phyloP scores from a whole-genome alignment of 2,888 invertebrate genomes.

The Drosophila sordidapex region DNA sequence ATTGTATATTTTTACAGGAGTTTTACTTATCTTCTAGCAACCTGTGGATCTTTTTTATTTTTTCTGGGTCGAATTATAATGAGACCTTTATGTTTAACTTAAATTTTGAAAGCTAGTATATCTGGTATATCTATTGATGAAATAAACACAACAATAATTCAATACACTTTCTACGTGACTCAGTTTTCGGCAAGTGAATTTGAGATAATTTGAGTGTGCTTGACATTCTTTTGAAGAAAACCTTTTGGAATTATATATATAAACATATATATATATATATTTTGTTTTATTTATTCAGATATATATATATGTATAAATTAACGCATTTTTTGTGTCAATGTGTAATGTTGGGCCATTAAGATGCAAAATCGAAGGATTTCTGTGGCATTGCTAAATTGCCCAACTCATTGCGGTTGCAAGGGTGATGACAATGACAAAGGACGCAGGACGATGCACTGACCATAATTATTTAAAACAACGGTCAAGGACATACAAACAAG shows the following conservation, averaged over 20 bases:
- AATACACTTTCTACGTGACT: neutral
- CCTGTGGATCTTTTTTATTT: neutral
- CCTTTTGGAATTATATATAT: neutral
- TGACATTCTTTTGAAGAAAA: conserved; percentile 7
- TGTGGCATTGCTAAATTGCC: conserved; percentile 63
- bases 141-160: neutral
- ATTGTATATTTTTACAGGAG: neutral
- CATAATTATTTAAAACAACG: conserved; percentile 53
- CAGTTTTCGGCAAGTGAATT: conserved; percentile 6
- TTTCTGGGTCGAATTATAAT: neutral
- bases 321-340: conserved; percentile 20
- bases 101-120: no score
- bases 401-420: conserved; percentile 49
- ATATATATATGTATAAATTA: conserved; percentile 8
- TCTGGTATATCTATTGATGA: neutral
- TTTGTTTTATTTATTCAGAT: neutral
- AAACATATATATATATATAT: conserved; percentile 11
- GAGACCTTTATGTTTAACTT: neutral
- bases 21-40: neutral
- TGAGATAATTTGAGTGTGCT: conserved; percentile 17
- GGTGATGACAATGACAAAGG: conserved; percentile 28
- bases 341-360: conserved; percentile 51
- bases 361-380: conserved; percentile 62
- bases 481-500: conserved; percentile 60
- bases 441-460: conserved; percentile 25